Evolutionary conservation across 2,888 invertebrate genomes (phyloP).

Genomic region (Serrognathus titanus): DNA sequence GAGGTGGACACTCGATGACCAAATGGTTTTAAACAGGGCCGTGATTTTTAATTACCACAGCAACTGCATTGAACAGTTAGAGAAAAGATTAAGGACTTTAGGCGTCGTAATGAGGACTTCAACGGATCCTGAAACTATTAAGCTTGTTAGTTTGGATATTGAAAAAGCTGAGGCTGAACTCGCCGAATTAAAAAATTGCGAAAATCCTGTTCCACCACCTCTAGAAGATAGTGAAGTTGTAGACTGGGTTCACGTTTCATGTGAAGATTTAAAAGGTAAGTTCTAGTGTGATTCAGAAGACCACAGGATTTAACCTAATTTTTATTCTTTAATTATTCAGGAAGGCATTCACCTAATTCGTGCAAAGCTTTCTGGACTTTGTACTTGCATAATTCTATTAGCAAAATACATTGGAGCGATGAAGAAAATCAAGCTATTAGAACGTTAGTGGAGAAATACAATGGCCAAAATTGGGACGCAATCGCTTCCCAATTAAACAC

Average conservation of each 20-base stretch:
- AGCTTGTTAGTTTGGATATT: not conserved
- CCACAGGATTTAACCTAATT: constrained; percentile 37
- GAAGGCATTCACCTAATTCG: constrained; percentile 60
- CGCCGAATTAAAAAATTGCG: constrained; percentile 17
- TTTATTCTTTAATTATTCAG: constrained; percentile 20
- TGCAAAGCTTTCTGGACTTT: constrained; percentile 70
- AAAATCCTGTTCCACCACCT: constrained; percentile 27
- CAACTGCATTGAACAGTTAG: constrained; percentile 44
- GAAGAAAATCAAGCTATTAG: constrained; percentile 52
- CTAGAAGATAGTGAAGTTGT: constrained; percentile 45
- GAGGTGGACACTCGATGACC: constrained; percentile 58
- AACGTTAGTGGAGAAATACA: constrained; percentile 43
- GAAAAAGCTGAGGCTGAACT: constrained; percentile 30
- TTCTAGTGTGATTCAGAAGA: constrained; percentile 22
- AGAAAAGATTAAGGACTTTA: constrained; percentile 23
- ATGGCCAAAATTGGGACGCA: constrained; percentile 62
- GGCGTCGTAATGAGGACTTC: not conserved
- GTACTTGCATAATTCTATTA: constrained; percentile 66
- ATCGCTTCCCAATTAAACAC: constrained; percentile 59
- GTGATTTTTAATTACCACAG: constrained; percentile 35
- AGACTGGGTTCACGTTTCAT: constrained; percentile 59
- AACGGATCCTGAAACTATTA: not conserved
- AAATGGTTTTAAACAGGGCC: constrained; percentile 52
- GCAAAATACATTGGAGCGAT: constrained; percentile 55
- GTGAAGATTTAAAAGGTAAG: constrained; percentile 35